Conservation (phyloP, 2,888 invertebrate genomes). For the Drosophila yooni region DNA sequence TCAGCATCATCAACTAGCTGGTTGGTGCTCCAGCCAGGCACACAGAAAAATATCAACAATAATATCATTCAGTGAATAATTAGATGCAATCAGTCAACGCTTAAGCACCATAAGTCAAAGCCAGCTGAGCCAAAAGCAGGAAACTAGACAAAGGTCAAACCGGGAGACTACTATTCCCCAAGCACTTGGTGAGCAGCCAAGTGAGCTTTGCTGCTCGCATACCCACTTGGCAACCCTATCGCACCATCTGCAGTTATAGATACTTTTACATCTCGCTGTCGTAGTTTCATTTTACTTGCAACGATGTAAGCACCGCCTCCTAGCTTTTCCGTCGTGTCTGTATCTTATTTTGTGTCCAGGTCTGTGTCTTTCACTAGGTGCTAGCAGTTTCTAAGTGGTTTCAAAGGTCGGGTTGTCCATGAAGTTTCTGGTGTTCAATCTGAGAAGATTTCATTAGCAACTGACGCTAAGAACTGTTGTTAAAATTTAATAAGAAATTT, state of each 20-base stretch:
- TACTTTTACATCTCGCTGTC: conserved; percentile 50
- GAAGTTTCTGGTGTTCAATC: conserved; percentile 13
- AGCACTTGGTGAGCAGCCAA: conserved; percentile 26
- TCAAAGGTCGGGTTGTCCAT: conserved; percentile 28
- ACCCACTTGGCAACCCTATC: conserved; percentile 52
- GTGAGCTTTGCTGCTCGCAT: conserved; percentile 20
- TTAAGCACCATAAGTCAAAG: conserved; percentile 80
- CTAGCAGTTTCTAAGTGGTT: conserved; percentile 14
- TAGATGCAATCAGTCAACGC: conserved; percentile 83
- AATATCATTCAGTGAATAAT: conserved; percentile 82
- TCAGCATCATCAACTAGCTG: conserved; percentile 56
- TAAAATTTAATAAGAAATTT: not conserved
- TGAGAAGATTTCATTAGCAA: not conserved
- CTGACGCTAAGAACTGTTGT: not conserved
- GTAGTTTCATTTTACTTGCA: conserved; percentile 56
- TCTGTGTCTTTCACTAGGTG: conserved; percentile 12
- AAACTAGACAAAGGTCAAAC: conserved; percentile 71
- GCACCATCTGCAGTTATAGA: conserved; percentile 62
- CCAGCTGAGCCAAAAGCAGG: conserved; percentile 49
- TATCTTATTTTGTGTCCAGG: conserved; percentile 23
- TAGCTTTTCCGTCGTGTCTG: conserved; percentile 24
- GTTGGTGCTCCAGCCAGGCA: conserved; percentile 33
- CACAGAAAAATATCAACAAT: conserved; percentile 70
- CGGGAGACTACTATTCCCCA: conserved; percentile 25
- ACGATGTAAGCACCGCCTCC: conserved; percentile 28